Conservation (phyloP, 1,140 invertebrate genomes). For the Nixonia krombeini region DNA sequence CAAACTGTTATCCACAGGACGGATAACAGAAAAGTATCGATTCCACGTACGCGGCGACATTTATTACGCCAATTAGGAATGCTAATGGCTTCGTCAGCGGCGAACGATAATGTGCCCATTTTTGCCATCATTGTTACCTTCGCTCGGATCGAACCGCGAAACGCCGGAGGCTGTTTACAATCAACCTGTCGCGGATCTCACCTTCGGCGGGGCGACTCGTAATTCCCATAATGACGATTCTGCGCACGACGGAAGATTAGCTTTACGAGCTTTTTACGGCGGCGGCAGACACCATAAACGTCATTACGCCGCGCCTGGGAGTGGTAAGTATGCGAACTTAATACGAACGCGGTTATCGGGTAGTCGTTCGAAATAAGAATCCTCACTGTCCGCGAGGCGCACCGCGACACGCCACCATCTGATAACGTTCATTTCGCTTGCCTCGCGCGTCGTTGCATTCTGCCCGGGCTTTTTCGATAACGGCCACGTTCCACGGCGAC, state of each 20-base stretch:
- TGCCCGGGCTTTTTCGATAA: no score
- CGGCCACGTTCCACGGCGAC: no score
- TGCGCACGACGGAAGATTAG: conserved; percentile 38
- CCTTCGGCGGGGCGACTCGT: conserved; percentile 24
- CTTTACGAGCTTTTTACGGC: conserved; percentile 50
- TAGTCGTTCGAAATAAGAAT: conserved; percentile 20
- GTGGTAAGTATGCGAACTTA: conserved; percentile 32
- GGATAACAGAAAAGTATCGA: no score
- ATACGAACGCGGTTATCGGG: conserved; percentile 33
- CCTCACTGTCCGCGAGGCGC: conserved; percentile 11
- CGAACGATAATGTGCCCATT: conserved; percentile 21
- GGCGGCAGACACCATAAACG: conserved; percentile 45
- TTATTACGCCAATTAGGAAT: no score
- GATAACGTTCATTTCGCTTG: conserved; percentile 8
- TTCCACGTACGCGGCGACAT: conserved; percentile 14
- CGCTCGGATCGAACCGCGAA: conserved; percentile 7
- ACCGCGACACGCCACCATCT: background rate
- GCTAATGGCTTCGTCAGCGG: no score
- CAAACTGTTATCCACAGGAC: no score
- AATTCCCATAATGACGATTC: conserved; percentile 33
- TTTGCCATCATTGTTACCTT: conserved; percentile 22
- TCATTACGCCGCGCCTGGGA: conserved; percentile 30
- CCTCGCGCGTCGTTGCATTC: conserved; percentile 3
- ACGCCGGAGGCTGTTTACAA: conserved; percentile 30
- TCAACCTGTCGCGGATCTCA: conserved; percentile 20